Base-by-base conservation (phyloP, 2,113 vertebrate species). In the Rynchops niger region DNA sequence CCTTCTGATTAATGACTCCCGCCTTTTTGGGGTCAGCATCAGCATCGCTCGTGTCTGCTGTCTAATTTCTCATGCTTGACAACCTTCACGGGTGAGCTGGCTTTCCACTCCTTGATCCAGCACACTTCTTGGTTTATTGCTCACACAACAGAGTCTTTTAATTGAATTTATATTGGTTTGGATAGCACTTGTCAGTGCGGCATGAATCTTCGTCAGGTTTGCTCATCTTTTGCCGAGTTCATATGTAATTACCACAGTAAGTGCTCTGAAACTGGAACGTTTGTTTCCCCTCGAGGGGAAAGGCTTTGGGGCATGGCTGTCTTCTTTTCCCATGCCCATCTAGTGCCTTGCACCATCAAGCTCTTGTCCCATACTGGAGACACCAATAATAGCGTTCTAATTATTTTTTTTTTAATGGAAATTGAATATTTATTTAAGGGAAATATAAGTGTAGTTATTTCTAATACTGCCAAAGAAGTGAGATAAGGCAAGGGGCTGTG, bases 141-240 rank as follows among this genome's bases (percentile, higher is more conserved):
- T 95, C 86, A 30, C 69, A 58, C 78, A 87, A 89, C 77, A 69
- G 73, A 85, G 65, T 89, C 83, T 95, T 94, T 95, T 90, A 95
- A 95, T 95, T 95, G 62, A 93, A 91, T 96, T 94, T 97, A 92
- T 85, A 85, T 90, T 95, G 95, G 78, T 95, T 96, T 95, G 82
- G 67, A 79, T 96, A 93, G 82, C 91, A 58, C 58, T 86, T 88
- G 95, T 73, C 91, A 80, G 62, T n/a, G 70, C 4, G 2, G 49
- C 45, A 66, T 88, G 93, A 90, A 94, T 95, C 95, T 96, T 95
- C 66, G 55, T 90, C 86, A 66, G 59, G 38, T 90, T 93, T 3
- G 10, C 42, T 94, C 2, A 5, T 86, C 73, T 95, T 82, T 62
- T 2, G 3, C 52, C 0, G 4, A 69, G 61, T 86, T 82, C 4